Evolutionary conservation across 2,888 invertebrate genomes (phyloP).

Genomic region (Cerceris rybyensis): DNA sequence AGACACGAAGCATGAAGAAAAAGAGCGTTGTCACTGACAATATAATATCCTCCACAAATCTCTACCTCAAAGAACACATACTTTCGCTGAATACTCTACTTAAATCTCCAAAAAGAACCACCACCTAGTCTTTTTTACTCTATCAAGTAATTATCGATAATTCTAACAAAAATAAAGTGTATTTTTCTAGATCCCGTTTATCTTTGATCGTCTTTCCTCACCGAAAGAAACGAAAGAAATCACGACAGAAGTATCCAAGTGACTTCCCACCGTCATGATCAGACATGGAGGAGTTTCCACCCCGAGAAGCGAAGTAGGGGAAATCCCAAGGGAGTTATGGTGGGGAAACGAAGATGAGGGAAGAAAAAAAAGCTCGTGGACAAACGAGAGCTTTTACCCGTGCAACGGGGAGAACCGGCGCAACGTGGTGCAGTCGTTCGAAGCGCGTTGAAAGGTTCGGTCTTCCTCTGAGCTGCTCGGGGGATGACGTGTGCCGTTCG

Average conservation of each 20-base stretch:
- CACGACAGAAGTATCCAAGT: background rate
- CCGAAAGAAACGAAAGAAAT: background rate
- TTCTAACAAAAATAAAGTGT: constrained; percentile 6
- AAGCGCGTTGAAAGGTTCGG: constrained; percentile 67
- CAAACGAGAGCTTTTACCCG: constrained; percentile 48
- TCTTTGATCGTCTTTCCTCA: background rate
- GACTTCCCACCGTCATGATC: constrained; percentile 5
- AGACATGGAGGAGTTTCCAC: constrained; percentile 13
- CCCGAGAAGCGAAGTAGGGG: constrained; percentile 35
- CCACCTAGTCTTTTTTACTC: too few relatives aligned
- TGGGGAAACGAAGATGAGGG: constrained; percentile 47
- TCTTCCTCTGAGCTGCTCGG: constrained; percentile 44
- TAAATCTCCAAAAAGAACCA: too few relatives aligned
- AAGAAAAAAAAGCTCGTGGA: constrained; percentile 49
- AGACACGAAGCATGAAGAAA: too few relatives aligned
- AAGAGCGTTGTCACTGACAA: too few relatives aligned
- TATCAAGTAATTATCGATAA: background rate
- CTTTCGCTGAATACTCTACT: too few relatives aligned
- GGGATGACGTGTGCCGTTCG: constrained; percentile 4
- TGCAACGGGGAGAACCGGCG: constrained; percentile 25
- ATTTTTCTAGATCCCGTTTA: constrained; percentile 1
- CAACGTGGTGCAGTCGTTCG: constrained; percentile 69
- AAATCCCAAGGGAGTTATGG: constrained; percentile 20
- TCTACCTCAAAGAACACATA: too few relatives aligned
- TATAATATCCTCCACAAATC: too few relatives aligned